phyloP scores from a whole-genome alignment of 2,888 invertebrate genomes.

The Eupithecia exiguata region DNA sequence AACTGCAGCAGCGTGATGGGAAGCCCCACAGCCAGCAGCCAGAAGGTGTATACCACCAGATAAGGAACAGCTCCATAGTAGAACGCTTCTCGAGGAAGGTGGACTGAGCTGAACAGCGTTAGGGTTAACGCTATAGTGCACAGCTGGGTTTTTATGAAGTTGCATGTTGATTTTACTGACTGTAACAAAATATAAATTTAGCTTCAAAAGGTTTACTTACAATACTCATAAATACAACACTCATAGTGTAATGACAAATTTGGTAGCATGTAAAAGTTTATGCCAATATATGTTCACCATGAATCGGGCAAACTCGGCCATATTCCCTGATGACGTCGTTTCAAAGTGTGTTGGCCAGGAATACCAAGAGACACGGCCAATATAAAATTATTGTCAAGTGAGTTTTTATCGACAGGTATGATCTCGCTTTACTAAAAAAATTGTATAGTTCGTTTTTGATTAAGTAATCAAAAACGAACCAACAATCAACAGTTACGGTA shows the following conservation, averaged over 20 bases:
- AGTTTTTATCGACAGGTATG: not conserved
- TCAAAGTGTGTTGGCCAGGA: no score
- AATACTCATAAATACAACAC: no score
- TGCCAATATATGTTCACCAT: not conserved
- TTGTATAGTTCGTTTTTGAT: no score
- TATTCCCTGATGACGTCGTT: not conserved
- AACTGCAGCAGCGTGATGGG: conserved; percentile 85
- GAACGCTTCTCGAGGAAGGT: conserved; percentile 84
- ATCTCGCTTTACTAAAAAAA: no score
- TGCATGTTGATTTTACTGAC: conserved; percentile 69
- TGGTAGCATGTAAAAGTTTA: not conserved
- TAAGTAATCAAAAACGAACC: not conserved
- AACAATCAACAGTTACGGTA: no score
- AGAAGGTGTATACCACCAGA: conserved; percentile 84
- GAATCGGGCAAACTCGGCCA: not conserved
- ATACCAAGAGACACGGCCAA: not conserved
- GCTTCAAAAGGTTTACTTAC: not conserved
- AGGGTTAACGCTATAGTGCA: conserved; percentile 85
- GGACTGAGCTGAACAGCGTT: conserved; percentile 85
- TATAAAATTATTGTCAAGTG: not conserved
- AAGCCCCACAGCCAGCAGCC: conserved; percentile 83
- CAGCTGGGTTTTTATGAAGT: conserved; percentile 73
- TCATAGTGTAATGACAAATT: no score
- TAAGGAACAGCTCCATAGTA: conserved; percentile 86
- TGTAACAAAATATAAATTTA: conserved; percentile 51